Conservation (phyloP, 1,140 invertebrate genomes). For the Platyscapa corneri region DNA sequence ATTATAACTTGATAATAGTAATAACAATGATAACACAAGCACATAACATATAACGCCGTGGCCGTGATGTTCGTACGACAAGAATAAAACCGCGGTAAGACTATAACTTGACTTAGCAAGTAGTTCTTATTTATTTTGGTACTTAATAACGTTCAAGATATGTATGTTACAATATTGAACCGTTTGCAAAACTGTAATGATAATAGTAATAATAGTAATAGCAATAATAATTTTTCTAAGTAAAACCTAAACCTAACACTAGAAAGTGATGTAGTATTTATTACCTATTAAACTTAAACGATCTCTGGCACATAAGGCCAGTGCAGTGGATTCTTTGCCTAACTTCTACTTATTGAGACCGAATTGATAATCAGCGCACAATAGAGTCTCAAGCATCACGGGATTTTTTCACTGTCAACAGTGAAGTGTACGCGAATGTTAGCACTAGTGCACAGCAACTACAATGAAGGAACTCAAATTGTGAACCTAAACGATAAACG, state of each 20-base stretch:
- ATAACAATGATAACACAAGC: conserved; percentile 66
- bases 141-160: conserved; percentile 67
- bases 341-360: conserved; percentile 55
- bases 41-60: conserved; percentile 61
- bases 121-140: conserved; percentile 72
- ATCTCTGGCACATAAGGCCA: conserved; percentile 54
- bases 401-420: background rate
- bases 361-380: background rate
- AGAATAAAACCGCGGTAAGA: conserved; percentile 52
- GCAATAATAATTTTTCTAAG: conserved; percentile 61
- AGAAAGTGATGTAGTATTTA: conserved; percentile 69
- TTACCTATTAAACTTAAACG: conserved; percentile 70
- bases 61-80: conserved; percentile 46
- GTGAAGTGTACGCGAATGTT: background rate
- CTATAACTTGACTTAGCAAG: conserved; percentile 66
- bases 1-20: conserved; percentile 55
- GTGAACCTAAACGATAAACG: background rate
- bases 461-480: background rate
- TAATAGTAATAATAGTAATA: conserved; percentile 59
- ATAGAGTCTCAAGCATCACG: background rate
- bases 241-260: conserved; percentile 69
- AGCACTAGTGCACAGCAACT: background rate
- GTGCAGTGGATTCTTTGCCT: conserved; percentile 22
- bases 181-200: conserved; percentile 69
- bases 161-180: conserved; percentile 73